Base-by-base conservation (phyloP, 2,888 invertebrate species). In the Chydorus sphaericus region DNA sequence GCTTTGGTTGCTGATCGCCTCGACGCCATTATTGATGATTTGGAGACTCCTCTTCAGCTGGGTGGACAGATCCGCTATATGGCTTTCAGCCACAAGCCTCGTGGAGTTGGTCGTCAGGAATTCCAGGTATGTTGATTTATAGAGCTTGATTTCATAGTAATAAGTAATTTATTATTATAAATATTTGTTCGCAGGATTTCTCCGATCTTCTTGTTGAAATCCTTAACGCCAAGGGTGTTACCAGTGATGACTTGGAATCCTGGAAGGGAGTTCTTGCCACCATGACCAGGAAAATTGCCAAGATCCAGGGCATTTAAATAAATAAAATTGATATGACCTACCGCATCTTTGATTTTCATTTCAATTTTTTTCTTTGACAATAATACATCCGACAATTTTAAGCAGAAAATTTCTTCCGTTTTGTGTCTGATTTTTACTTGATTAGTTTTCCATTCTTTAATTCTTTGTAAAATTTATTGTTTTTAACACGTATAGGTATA, bases 11-110 rank as follows among this genome's bases (percentile, higher is more conserved):
- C 77, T 65, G 33, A 55, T n/a, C 55, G 55, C 20, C 14, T 55
- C 14, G 70, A 73, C 59, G 70, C 74, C 10, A 64, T 79, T 49
- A 69, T 68, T 54, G 71, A 71, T 26, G 66, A 75, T 29, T 69
- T 79, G 29, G 74, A 75, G 49, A 72, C 72, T 58, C 31, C 31
- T 14, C 20, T 55, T 33, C 28, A 31, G 3, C 49, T 49, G 26
- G 31, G 48, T 30, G 55, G 55, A 23, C 31, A 55, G 33, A 37
- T 55, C 49, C 48, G 23, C 33, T 55, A 55, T 36, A 36, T 55
- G 55, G 33, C 36, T 23, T 39, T 33, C 49, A 49, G 33, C 31
- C 55, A 55, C 48, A 26, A 31, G 23, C 49, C 55, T 39, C 55
- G 55, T 36, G 16, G 31, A 26, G 37, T 55, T 49, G 31, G 20